A percentile compares a stretch with the other conserved stretches of the same genome.
phyloP scores from a whole-genome alignment of 2,113 vertebrate genomes.

The Sphyrna mokarran region DNA sequence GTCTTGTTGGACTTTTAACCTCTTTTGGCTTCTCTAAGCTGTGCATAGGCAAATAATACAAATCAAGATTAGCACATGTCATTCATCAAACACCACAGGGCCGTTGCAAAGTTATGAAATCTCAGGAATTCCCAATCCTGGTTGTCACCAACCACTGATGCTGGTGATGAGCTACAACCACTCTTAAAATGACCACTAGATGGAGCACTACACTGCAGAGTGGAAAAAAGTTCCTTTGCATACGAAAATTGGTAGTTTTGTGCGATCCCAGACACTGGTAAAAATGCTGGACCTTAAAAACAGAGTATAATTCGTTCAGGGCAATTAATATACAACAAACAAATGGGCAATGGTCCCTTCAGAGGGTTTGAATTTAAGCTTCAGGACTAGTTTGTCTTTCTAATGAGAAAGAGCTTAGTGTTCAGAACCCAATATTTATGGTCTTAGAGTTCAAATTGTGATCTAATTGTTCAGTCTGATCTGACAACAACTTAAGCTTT shows the following conservation, averaged over 20 bases:
- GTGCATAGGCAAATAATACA: background rate
- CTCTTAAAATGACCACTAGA: background rate
- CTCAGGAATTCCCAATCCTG: background rate
- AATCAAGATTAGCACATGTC: no score
- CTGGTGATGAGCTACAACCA: background rate
- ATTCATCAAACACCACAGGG: background rate
- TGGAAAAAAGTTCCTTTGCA: background rate
- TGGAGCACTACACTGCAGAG: background rate
- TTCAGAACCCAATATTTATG: background rate
- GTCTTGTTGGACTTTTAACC: background rate
- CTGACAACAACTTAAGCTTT: background rate
- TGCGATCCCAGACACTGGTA: background rate
- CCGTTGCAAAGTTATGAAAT: background rate
- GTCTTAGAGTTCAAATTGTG: background rate
- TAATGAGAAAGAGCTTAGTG: background rate
- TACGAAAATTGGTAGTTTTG: background rate
- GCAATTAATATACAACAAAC: background rate
- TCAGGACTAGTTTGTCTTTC: background rate
- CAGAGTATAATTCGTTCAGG: background rate
- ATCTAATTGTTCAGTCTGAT: background rate
- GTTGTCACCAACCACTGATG: background rate
- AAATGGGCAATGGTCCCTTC: background rate
- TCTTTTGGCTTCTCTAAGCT: slow-evolving; percentile 28
- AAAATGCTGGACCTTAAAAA: background rate
- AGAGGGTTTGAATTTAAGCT: background rate